phyloP scores from a whole-genome alignment of 2,888 invertebrate species.

The Nymphalis urticae region DNA sequence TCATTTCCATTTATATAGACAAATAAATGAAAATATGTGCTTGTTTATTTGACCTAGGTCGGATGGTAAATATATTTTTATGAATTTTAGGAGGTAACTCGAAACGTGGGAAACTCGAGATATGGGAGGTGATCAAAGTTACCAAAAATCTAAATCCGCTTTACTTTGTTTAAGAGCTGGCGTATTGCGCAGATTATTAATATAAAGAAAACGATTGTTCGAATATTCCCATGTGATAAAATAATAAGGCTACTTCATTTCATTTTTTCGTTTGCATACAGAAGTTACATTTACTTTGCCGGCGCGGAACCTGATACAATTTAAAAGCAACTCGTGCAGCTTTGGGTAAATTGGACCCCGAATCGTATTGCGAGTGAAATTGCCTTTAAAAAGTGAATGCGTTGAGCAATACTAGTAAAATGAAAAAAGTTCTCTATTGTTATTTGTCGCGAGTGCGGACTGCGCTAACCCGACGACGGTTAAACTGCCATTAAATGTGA shows the following conservation, averaged over 20 bases:
- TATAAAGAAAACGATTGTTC: neutral
- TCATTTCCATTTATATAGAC: too few species aligned
- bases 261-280: neutral
- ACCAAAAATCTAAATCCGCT: too few species aligned
- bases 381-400: constrained; percentile 12
- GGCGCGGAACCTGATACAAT: constrained; percentile 2
- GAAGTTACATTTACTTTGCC: neutral
- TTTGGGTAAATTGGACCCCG: neutral
- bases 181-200: neutral
- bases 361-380: constrained; percentile 3
- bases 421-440: constrained; percentile 17
- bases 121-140: too few species aligned
- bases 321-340: neutral
- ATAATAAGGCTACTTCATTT: neutral
- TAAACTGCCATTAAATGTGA: constrained; percentile 23
- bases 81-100: too few species aligned
- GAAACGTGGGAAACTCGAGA: too few species aligned
- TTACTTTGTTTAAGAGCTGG: too few species aligned
- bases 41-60: too few species aligned
- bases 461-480: constrained; percentile 9
- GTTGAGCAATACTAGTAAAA: constrained; percentile 8
- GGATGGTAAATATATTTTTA: too few species aligned
- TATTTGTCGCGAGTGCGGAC: constrained; percentile 12
- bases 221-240: neutral
- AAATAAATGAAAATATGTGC: too few species aligned